Evolutionary conservation across 2,113 vertebrate species (phyloP).

Genomic region (Stegostoma tigrinum): DNA sequence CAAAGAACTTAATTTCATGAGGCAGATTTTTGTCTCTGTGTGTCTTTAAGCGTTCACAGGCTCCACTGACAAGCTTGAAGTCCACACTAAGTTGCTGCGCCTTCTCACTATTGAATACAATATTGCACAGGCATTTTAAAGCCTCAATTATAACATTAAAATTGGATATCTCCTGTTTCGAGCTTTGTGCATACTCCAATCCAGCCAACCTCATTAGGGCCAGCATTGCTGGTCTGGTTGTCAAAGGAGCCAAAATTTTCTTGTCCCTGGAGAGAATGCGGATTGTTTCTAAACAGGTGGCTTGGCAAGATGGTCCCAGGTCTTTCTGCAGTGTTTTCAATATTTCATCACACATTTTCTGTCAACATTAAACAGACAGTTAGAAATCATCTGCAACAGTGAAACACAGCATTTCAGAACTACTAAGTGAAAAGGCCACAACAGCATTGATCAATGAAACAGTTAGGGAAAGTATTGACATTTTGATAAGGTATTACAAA

Average conservation of each 20-base stretch:
- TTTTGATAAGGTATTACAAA: not conserved
- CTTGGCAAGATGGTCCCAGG: conserved; percentile 69
- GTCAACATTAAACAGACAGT: conserved; percentile 24
- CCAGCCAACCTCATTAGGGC: conserved; percentile 72
- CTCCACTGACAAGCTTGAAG: conserved; percentile 72
- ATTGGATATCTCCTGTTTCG: conserved; percentile 59
- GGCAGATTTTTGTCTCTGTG: conserved; percentile 57
- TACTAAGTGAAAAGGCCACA: not conserved
- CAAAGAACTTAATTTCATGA: conserved; percentile 86
- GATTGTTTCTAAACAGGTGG: conserved; percentile 81
- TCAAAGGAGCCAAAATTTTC: conserved; percentile 81
- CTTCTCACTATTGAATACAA: conserved; percentile 83
- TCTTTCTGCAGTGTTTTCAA: conserved; percentile 70
- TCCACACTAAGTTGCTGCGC: conserved; percentile 88
- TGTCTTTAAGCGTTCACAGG: conserved; percentile 70
- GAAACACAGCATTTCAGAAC: not conserved
- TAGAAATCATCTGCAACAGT: not conserved
- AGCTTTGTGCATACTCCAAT: conserved; percentile 57
- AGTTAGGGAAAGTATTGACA: not conserved
- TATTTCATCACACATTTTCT: conserved; percentile 82
- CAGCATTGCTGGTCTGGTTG: conserved; percentile 79
- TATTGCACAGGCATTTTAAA: conserved; percentile 93
- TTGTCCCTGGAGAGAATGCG: conserved; percentile 94
- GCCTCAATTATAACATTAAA: conserved; percentile 86
- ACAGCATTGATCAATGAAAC: not conserved